phyloP scores from a whole-genome alignment of 2,113 vertebrate genomes.

The Gavia stellata region DNA sequence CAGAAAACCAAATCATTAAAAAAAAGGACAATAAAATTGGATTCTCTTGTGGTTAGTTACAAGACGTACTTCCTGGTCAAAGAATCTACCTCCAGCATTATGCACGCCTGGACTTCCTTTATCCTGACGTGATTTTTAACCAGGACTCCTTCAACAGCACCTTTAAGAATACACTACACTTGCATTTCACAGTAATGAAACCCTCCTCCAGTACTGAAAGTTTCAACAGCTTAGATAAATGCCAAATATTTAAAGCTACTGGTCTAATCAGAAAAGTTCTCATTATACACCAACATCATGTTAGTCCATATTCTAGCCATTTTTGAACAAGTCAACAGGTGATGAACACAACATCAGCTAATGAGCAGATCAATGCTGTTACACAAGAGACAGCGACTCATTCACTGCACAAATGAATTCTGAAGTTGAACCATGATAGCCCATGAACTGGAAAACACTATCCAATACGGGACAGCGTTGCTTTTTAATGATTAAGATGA shows the following conservation, averaged over 20 bases:
- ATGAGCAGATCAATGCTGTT: not conserved
- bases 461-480: not conserved
- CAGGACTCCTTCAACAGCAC: not conserved
- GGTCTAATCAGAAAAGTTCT: not conserved
- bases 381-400: not conserved
- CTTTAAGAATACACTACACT: not conserved
- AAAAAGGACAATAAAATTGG: not conserved
- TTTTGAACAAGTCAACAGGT: not conserved
- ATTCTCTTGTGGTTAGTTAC: not conserved
- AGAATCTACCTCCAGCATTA: not conserved
- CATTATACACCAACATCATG: not conserved
- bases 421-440: not conserved
- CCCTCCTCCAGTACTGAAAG: not conserved
- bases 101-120: not conserved
- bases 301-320: not conserved
- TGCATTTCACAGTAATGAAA: not conserved
- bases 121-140: not conserved
- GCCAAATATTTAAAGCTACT: not conserved
- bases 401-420: not conserved
- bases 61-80: not conserved
- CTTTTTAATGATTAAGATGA: not conserved
- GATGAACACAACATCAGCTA: not conserved
- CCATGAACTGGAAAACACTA: not conserved
- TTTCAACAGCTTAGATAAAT: not conserved
- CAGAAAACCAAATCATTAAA: not conserved